Conservation (phyloP, 2,797 vertebrate species). For the Mormyrus proboscirostris region DNA sequence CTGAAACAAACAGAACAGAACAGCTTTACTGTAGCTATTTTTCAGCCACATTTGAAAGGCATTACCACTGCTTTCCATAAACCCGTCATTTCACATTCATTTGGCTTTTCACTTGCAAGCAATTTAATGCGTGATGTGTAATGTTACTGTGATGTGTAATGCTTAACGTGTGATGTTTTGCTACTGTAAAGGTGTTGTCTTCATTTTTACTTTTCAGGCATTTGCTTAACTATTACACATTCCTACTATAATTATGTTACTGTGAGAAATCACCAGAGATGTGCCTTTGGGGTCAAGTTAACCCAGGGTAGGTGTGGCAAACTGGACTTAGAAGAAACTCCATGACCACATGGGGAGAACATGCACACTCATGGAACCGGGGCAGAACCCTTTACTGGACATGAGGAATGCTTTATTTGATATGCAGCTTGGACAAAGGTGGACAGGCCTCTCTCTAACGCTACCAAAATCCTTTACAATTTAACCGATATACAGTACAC, state of each 20-base stretch:
- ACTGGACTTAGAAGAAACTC: too few relatives aligned
- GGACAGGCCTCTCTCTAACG: background rate
- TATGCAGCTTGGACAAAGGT: background rate
- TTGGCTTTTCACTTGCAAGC: background rate
- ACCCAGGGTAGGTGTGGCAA: background rate
- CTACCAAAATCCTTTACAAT: background rate
- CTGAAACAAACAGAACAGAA: slow-evolving; percentile 45
- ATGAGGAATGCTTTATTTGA: too few relatives aligned
- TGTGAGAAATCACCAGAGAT: background rate
- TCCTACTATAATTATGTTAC: background rate
- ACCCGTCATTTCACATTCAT: background rate
- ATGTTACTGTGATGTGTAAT: background rate
- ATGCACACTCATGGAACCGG: too few relatives aligned
- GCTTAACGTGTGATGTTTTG: background rate
- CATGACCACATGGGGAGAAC: too few relatives aligned
- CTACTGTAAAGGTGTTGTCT: background rate
- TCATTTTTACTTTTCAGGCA: background rate
- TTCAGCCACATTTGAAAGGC: background rate
- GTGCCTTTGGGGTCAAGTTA: background rate
- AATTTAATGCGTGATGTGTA: background rate
- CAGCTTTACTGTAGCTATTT: slow-evolving; percentile 26
- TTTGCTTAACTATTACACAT: background rate
- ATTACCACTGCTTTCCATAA: background rate
- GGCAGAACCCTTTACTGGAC: too few relatives aligned
- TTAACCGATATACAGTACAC: background rate